Percentiles rank a stretch among this genome's conserved stretches.
phyloP scores from a whole-genome alignment of 1,140 invertebrate genomes.

The Aphaenogaster floridana region DNA sequence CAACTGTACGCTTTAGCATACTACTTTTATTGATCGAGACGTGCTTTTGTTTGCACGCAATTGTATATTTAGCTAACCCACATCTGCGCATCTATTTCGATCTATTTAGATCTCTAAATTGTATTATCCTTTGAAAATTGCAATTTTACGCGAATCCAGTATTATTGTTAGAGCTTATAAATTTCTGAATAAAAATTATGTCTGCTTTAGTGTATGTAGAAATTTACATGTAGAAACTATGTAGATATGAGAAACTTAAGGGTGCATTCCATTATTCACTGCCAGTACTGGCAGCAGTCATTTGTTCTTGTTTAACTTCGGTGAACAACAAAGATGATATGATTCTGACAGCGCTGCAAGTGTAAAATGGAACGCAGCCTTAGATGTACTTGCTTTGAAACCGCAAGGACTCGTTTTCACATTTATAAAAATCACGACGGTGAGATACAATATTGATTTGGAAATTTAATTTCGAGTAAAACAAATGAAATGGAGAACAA shows the following conservation, averaged over 20 bases:
- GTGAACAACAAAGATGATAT: no score
- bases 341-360: no score
- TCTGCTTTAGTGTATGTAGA: not conserved
- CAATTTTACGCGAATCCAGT: not conserved
- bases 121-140: constrained; percentile 7
- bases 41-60: constrained; percentile 44
- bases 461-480: not conserved
- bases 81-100: constrained; percentile 11
- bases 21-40: constrained; percentile 31
- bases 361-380: no score
- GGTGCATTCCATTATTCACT: no score
- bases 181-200: constrained; percentile 10
- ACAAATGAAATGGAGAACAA: not conserved
- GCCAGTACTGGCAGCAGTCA: no score
- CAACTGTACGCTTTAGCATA: not conserved
- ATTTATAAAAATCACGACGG: not conserved
- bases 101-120: not conserved
- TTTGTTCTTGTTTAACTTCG: no score
- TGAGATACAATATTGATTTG: not conserved
- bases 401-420: not conserved
- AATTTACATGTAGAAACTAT: not conserved
- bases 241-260: not conserved
- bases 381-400: not conserved
- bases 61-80: constrained; percentile 47
- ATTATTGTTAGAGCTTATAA: not conserved